Conservation (phyloP, 1,140 invertebrate species). For the Zaprionus tsacasi region DNA sequence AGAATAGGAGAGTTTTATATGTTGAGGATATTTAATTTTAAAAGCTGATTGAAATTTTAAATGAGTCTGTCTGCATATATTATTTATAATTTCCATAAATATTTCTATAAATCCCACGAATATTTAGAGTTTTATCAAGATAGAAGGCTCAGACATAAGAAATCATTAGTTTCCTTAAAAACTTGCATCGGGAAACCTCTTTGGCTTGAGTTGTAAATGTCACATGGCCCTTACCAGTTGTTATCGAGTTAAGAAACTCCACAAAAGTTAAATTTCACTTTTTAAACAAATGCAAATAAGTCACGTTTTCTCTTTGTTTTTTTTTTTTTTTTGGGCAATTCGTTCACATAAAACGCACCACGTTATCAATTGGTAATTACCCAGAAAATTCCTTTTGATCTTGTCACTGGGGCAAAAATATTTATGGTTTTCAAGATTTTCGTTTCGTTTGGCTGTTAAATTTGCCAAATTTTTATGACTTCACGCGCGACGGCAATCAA, state of each 20-base stretch:
- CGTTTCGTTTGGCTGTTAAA: conserved; percentile 36
- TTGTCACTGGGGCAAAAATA: conserved; percentile 50
- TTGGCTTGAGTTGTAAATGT: not conserved
- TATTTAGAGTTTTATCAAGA: not conserved
- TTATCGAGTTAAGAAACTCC: conserved; percentile 14
- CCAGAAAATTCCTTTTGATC: conserved; percentile 58
- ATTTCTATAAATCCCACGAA: too few species aligned
- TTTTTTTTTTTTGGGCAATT: not conserved
- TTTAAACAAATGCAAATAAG: conserved; percentile 30
- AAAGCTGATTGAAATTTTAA: too few species aligned
- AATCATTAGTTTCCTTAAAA: not conserved
- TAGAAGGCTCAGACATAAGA: not conserved
- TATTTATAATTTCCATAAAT: too few species aligned
- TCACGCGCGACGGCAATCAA: conserved; percentile 53
- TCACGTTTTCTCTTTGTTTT: conserved; percentile 18
- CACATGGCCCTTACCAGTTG: conserved; percentile 3
- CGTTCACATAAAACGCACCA: conserved; percentile 58
- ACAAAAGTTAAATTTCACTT: conserved; percentile 28
- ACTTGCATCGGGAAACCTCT: not conserved
- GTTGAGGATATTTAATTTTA: not conserved
- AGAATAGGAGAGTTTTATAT: not conserved
- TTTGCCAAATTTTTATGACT: conserved; percentile 42
- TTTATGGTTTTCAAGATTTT: conserved; percentile 67
- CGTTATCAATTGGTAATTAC: conserved; percentile 67
- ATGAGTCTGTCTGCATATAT: too few species aligned